Conservation (phyloP, 2,888 invertebrate species). For the Nephrotoma guestfalica region DNA sequence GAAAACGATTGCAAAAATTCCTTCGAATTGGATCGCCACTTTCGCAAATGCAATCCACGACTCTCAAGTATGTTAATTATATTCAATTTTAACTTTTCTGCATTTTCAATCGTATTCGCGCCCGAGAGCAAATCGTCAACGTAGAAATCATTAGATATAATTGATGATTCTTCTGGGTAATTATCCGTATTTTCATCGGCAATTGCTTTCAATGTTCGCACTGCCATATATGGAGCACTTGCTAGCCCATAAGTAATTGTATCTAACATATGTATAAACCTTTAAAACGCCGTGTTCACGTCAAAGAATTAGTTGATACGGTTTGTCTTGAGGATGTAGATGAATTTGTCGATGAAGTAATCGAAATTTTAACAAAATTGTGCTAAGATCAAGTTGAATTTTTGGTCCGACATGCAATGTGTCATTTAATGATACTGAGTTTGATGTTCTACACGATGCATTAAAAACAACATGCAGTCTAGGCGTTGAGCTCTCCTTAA, state of each 20-base stretch:
- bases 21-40: background rate
- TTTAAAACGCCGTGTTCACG: background rate
- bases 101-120: background rate
- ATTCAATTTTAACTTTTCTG: background rate
- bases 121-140: background rate
- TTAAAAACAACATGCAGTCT: background rate
- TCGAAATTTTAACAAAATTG: background rate
- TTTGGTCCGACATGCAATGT: background rate
- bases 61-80: background rate
- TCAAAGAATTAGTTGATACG: background rate
- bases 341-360: background rate
- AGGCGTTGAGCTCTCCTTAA: background rate
- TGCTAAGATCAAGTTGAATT: background rate
- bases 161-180: background rate
- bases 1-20: background rate
- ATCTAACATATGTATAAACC: background rate
- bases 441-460: background rate
- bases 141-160: background rate
- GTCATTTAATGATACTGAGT: background rate
- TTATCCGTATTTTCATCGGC: background rate
- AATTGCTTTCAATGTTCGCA: background rate
- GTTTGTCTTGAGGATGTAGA: background rate
- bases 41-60: background rate
- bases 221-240: background rate
- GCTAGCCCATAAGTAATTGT: background rate